Evolutionary conservation across 2,888 invertebrate species (phyloP).

Genomic region (Gasteruption jaculator): DNA sequence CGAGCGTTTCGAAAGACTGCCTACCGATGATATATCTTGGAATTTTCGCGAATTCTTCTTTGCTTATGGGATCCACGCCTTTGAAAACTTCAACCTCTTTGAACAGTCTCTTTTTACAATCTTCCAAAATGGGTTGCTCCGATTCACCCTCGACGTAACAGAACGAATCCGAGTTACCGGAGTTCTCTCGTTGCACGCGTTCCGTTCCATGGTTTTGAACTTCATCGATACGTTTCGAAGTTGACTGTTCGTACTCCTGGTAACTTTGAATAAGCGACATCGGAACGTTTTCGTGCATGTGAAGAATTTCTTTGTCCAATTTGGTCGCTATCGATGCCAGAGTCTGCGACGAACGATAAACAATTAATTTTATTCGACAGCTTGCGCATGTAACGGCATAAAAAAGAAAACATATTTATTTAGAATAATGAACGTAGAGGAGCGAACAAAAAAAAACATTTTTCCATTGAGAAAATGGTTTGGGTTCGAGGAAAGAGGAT

Average conservation of each 20-base stretch:
- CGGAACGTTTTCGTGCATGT: slow-evolving; percentile 34
- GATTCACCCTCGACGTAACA: no score
- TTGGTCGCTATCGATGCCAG: no score
- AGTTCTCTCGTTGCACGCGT: neutral
- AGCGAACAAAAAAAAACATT: no score
- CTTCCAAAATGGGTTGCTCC: slow-evolving; percentile 19
- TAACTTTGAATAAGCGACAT: slow-evolving; percentile 24
- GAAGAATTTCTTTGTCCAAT: slow-evolving; percentile 27
- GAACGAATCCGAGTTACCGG: slow-evolving; percentile 6
- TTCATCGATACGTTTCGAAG: no score
- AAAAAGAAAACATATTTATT: no score
- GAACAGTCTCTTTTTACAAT: slow-evolving; percentile 40
- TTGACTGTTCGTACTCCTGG: slow-evolving; percentile 10
- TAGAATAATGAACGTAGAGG: no score
- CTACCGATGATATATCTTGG: slow-evolving; percentile 45
- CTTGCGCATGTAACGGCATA: no score
- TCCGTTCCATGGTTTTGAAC: no score
- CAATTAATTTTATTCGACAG: no score
- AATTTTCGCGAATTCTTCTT: slow-evolving; percentile 34
- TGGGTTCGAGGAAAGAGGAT: no score
- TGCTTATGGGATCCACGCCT: slow-evolving; percentile 22
- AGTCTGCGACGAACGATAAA: no score
- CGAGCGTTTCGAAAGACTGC: slow-evolving; percentile 32
- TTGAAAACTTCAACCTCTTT: slow-evolving; percentile 31
- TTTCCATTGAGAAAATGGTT: no score